Base-by-base conservation (phyloP, 2,113 vertebrate species). In the Trogon surrucura region DNA sequence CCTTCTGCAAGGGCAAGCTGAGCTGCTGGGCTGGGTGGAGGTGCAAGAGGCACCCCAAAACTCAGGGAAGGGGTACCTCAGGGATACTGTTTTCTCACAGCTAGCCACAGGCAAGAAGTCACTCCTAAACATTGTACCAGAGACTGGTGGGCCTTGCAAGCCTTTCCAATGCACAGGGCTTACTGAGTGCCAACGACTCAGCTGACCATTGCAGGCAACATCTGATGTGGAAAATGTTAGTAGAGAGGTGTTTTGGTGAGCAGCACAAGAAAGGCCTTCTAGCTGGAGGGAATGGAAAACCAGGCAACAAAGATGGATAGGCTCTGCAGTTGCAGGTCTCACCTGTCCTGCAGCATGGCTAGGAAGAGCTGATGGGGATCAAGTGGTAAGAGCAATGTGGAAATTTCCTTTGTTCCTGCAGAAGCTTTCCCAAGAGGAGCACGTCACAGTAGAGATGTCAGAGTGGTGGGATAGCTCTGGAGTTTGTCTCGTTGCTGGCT, bases 1-100 rank as follows among this genome's bases (percentile, higher is more conserved):
- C 96, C 96, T 66, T 77, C 96, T 96, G 92, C 95, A 80, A 91
- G 88, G 82, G 75, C 73, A 74, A 75, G 58, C 29, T 62, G 91
- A 90, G 51, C 72, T 67, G 51, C 51, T 5, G 2, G 61, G 29
- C 54, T 67, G 69, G 30, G 13, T 50, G 25, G 7, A 57, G 30
- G 29, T 53, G 72, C 70, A 87, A 45, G 72, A 89, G 62, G 48
- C 32, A 62, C 80, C 62, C 38, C 60, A 69, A 94, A 92, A 93
- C 8, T 48, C 92, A 83, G 66, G 67, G 57, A 91, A 93, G 45
- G 67, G 34, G 77, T 72, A 29, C n/a, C 74, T 67, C 5, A 8
- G 56, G 58, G 18, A 62, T 86, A 66, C 69, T 71, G 64, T 86
- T 90, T 80, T 83, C 62, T 91, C 61, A 60, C 66, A 88, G 32